Evolutionary conservation across 2,113 vertebrate genomes (phyloP).

Genomic region (Tychaedon coryphoeus): DNA sequence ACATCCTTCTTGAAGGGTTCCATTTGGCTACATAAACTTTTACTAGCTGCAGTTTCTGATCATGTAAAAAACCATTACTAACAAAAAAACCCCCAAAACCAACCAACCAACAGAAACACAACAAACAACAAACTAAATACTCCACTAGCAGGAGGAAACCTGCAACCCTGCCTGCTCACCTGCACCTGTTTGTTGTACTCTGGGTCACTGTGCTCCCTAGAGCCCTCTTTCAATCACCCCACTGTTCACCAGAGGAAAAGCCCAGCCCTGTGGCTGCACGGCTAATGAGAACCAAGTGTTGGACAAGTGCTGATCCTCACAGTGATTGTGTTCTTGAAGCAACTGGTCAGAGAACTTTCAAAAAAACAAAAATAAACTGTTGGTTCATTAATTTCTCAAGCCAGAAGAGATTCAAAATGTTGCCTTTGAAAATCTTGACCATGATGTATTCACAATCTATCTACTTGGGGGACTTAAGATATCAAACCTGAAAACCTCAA

Average conservation of each 20-base stretch:
- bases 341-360: background rate
- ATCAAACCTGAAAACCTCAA: background rate
- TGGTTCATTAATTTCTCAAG: background rate
- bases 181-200: too few relatives aligned
- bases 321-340: background rate
- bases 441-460: background rate
- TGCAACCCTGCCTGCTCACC: background rate
- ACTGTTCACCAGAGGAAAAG: rapidly evolving
- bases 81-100: background rate
- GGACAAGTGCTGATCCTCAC: background rate
- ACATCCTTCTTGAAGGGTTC: background rate
- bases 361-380: background rate
- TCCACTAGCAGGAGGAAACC: background rate
- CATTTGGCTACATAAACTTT: background rate
- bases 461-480: background rate
- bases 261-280: rapidly evolving
- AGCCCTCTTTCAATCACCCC: background rate
- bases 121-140: background rate
- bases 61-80: background rate
- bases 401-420: background rate
- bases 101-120: background rate
- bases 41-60: background rate
- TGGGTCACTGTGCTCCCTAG: rapidly evolving
- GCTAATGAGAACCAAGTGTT: too few relatives aligned
- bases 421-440: background rate